Conservation (phyloP, 2,113 vertebrate species). For the Phainopepla nitens region DNA sequence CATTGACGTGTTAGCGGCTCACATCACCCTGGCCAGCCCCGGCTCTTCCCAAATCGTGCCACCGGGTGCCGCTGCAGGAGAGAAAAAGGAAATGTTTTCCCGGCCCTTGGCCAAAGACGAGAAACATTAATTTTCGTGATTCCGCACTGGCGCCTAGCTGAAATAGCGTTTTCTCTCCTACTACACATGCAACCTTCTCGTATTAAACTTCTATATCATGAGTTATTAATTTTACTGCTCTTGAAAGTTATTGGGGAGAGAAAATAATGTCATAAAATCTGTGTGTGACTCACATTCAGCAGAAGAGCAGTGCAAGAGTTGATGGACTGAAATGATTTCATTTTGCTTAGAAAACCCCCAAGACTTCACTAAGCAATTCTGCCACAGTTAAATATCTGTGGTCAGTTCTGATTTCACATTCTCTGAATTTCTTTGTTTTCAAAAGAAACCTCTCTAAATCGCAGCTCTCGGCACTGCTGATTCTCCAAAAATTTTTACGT, state of each 20-base stretch:
- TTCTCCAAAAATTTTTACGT: background rate
- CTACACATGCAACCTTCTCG: background rate
- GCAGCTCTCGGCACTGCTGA: background rate
- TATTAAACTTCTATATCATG: background rate
- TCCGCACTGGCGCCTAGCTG: background rate
- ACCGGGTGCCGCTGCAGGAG: slow-evolving; percentile 72
- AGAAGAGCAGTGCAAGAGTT: background rate
- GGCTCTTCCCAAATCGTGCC: background rate
- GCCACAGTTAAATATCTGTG: background rate
- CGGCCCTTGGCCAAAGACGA: accelerated
- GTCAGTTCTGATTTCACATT: background rate
- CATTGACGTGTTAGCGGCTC: accelerated
- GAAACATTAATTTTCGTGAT: background rate
- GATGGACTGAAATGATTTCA: background rate
- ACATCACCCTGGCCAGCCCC: background rate
- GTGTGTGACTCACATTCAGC: background rate
- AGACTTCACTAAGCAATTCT: background rate
- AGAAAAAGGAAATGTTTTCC: background rate
- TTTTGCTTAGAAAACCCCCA: background rate
- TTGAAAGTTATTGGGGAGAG: background rate
- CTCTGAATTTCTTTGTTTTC: background rate
- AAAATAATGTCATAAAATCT: background rate
- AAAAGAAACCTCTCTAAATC: background rate
- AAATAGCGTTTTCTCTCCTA: background rate
- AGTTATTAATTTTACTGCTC: background rate